These are phyloP conservation scores for Acronicta psi DNA, from an alignment of 2,888 invertebrate species.

Conservation along the genomic window DNA sequence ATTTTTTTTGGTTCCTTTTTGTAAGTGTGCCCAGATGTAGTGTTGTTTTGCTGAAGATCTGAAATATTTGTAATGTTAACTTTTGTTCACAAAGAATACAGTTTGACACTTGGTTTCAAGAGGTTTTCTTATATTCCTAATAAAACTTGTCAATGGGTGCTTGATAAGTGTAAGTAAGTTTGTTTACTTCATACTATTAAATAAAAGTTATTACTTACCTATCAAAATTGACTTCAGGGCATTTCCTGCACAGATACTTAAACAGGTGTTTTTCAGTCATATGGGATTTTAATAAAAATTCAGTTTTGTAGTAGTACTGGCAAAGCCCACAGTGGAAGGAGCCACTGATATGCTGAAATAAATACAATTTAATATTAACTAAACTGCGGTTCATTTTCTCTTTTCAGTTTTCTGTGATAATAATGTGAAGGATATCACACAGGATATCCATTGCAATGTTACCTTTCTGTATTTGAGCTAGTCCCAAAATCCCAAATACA, in stretches of 20 bases:
- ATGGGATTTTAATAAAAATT: slow-evolving; percentile 78
- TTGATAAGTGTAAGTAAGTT: no score
- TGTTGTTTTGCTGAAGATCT: slow-evolving; percentile 81
- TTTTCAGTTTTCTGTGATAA: no score
- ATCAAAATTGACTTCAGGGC: slow-evolving; percentile 81
- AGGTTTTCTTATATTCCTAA: no score
- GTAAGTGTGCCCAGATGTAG: slow-evolving; percentile 74
- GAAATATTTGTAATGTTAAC: slow-evolving; percentile 22
- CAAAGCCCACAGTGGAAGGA: slow-evolving; percentile 75
- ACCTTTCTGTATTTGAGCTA: no score
- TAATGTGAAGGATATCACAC: no score
- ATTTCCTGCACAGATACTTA: slow-evolving; percentile 83
- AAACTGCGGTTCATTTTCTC: no score
- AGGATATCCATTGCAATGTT: no score
- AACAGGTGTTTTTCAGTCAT: slow-evolving; percentile 83
- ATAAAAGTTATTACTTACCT: slow-evolving; percentile 64
- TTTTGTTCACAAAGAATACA: neutral
- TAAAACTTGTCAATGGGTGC: no score
- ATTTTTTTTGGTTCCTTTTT: slow-evolving; percentile 65
- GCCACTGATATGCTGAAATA: slow-evolving; percentile 75
- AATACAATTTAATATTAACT: neutral
- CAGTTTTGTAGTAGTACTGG: slow-evolving; percentile 79
- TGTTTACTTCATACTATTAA: no score
- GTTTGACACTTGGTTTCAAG: neutral
- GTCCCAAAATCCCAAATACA: no score